Evolutionary conservation across 2,113 vertebrate genomes (phyloP).

Genomic region (Lagopus leucura): DNA sequence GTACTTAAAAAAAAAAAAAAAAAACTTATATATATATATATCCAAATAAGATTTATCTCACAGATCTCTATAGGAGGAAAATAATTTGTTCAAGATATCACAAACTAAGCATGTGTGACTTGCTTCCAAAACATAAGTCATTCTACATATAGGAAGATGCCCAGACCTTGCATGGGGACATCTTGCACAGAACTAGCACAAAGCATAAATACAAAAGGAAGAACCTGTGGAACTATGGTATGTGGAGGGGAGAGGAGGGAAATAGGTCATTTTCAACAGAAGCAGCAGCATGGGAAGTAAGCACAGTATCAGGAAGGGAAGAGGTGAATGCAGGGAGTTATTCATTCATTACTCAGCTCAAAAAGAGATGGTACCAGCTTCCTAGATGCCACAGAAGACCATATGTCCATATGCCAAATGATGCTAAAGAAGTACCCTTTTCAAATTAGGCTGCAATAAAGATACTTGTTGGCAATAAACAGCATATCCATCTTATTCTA

Average conservation of each 20-base stretch:
- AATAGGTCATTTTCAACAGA: neutral
- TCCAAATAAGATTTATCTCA: neutral
- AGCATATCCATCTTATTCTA: neutral
- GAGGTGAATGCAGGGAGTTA: neutral
- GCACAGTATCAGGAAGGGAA: neutral
- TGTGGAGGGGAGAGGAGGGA: rapidly evolving
- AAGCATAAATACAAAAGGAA: neutral
- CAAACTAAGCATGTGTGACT: neutral
- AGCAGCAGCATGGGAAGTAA: neutral
- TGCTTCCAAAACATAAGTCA: neutral
- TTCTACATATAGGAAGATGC: rapidly evolving
- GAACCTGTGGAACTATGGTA: neutral
- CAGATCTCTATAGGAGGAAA: neutral
- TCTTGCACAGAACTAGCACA: neutral
- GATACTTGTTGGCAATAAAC: neutral
- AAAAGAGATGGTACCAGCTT: neutral
- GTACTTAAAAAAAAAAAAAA: too few species aligned
- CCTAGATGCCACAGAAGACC: neutral
- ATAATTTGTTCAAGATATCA: neutral
- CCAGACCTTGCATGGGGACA: neutral
- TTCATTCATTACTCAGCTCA: neutral
- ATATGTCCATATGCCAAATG: too few species aligned
- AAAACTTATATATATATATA: too few species aligned
- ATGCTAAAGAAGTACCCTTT: neutral
- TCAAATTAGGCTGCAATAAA: neutral